These are phyloP conservation scores for Notamacropus eugenii DNA, from an alignment of 2,797 vertebrate species.

Conservation along the genomic window DNA sequence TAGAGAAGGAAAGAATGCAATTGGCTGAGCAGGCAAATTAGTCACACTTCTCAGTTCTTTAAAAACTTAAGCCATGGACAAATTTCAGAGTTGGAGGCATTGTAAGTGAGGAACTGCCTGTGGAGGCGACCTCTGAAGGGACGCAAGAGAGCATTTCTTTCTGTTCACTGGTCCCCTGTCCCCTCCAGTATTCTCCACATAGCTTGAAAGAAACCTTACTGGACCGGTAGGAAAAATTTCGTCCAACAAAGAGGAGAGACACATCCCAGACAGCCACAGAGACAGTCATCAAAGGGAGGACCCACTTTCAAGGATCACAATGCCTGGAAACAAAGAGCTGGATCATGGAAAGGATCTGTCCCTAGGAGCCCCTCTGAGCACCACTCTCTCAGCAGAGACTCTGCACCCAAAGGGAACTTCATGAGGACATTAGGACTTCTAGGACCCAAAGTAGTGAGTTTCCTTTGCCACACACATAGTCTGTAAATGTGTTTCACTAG, in stretches of 20 bases:
- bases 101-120: background rate
- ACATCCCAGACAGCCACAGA: background rate
- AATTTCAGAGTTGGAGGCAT: background rate
- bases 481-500: background rate
- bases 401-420: background rate
- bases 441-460: background rate
- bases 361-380: background rate
- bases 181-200: background rate
- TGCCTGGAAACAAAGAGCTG: background rate
- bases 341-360: background rate
- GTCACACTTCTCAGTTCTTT: background rate
- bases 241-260: background rate
- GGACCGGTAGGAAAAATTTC: background rate
- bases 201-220: background rate
- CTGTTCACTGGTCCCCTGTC: background rate
- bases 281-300: background rate
- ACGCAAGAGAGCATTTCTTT: background rate
- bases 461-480: background rate
- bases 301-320: background rate
- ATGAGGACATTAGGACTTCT: background rate
- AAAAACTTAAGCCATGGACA: background rate
- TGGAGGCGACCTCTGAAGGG: background rate
- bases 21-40: background rate
- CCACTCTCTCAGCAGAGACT: background rate
- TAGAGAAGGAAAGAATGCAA: background rate